These are phyloP conservation scores for Azorinus chamasolen DNA, from an alignment of 2,888 invertebrate species.

Conservation along the genomic window DNA sequence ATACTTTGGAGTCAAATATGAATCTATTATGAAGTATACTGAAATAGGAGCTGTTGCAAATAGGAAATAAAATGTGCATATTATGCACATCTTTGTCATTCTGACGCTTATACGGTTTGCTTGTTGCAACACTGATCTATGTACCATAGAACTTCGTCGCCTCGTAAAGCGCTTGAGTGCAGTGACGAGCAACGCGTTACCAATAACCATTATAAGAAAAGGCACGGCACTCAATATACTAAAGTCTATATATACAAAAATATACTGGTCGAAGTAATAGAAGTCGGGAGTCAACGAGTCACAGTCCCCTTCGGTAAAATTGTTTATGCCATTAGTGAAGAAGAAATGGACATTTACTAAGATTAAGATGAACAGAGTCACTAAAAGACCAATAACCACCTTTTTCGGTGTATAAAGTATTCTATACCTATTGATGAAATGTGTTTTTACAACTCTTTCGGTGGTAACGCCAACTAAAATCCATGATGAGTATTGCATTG, in stretches of 20 bases:
- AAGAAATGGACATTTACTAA: constrained; percentile 59
- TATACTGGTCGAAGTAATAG: constrained; percentile 64
- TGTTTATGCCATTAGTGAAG: constrained; percentile 69
- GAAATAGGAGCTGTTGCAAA: constrained; percentile 66
- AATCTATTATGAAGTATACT: constrained; percentile 68
- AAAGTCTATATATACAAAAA: constrained; percentile 70
- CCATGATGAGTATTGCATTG: constrained; percentile 73
- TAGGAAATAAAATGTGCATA: constrained; percentile 66
- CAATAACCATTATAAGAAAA: constrained; percentile 60
- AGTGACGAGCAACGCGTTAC: constrained; percentile 58
- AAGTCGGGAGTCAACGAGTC: constrained; percentile 52
- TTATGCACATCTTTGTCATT: constrained; percentile 69
- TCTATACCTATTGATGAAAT: constrained; percentile 51
- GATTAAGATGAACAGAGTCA: constrained; percentile 34
- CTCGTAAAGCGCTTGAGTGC: constrained; percentile 38
- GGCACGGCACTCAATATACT: constrained; percentile 58
- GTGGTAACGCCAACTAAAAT: constrained; percentile 66
- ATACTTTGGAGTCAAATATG: constrained; percentile 53
- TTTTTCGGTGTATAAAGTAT: constrained; percentile 40
- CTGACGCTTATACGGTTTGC: constrained; percentile 52
- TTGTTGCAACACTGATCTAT: constrained; percentile 10
- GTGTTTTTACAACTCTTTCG: constrained; percentile 66
- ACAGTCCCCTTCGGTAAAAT: constrained; percentile 54
- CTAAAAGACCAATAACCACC: constrained; percentile 36
- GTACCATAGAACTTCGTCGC: constrained; percentile 50